phyloP scores from a whole-genome alignment of 2,797 vertebrate genomes.

The Sebastes iracundus region DNA sequence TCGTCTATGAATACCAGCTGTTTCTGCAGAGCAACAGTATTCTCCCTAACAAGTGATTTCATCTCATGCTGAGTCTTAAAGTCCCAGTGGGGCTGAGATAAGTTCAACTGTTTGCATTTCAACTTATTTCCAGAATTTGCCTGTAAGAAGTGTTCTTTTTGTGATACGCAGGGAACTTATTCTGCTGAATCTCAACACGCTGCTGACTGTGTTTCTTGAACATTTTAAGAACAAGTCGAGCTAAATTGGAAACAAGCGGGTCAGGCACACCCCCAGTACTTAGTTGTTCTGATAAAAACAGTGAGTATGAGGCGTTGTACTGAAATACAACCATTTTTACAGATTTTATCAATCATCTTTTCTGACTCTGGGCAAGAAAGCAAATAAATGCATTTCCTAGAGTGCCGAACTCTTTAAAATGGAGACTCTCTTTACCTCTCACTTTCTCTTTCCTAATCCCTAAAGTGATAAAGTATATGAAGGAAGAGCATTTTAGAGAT shows the following conservation, averaged over 20 bases:
- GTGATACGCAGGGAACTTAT: neutral
- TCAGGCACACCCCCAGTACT: neutral
- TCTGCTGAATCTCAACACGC: neutral
- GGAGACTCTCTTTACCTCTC: neutral
- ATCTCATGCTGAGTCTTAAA: conserved; percentile 16
- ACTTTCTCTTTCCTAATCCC: neutral
- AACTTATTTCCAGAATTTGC: conserved; percentile 12
- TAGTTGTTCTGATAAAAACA: neutral
- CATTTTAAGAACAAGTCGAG: neutral
- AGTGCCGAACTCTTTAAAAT: neutral
- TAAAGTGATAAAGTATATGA: neutral
- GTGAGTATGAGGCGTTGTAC: neutral
- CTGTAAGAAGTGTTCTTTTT: neutral
- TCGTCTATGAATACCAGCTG: conserved; percentile 5
- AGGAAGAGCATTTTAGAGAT: neutral
- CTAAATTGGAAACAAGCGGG: neutral
- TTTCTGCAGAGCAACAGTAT: neutral
- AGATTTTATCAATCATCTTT: neutral
- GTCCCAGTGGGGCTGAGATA: conserved; percentile 14
- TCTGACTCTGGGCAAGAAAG: neutral
- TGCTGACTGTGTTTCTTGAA: neutral
- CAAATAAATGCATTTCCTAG: neutral
- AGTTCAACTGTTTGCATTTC: conserved; percentile 22
- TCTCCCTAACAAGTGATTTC: conserved; percentile 24
- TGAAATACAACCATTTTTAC: neutral